Conservation (phyloP, 2,797 vertebrate species). For the Anguilla pacifica region DNA sequence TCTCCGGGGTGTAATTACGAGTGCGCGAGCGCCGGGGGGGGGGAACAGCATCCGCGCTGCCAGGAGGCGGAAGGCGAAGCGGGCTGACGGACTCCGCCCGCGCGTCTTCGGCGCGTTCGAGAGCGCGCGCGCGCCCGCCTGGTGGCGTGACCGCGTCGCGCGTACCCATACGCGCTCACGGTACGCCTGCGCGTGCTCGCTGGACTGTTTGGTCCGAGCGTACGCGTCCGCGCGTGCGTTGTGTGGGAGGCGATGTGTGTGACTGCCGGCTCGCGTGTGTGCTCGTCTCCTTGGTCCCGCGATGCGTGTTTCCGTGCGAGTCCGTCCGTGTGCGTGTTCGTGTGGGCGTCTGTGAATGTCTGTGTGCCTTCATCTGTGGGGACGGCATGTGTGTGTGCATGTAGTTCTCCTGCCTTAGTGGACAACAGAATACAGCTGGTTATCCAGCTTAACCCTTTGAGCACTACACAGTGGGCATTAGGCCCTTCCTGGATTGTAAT, state of each 20-base stretch:
- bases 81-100: neutral
- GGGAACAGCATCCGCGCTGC: neutral
- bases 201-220: neutral
- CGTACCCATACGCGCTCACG: too few relatives aligned
- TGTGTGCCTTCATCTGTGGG: neutral
- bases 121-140: too few relatives aligned
- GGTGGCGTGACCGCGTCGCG: too few relatives aligned
- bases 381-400: neutral
- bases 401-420: neutral
- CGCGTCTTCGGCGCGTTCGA: neutral
- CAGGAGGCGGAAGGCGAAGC: neutral
- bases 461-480: neutral
- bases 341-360: neutral
- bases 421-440: constrained; percentile 20
- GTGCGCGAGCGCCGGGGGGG: neutral
- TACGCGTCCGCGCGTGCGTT: neutral
- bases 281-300: neutral
- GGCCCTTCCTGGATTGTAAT: neutral
- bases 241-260: neutral
- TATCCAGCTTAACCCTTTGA: constrained; percentile 7
- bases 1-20: constrained; percentile 36
- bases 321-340: neutral
- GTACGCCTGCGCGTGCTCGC: neutral
- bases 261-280: neutral
- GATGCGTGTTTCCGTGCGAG: neutral